phyloP scores from a whole-genome alignment of 2,113 vertebrate species.

The Amphiprion percula region DNA sequence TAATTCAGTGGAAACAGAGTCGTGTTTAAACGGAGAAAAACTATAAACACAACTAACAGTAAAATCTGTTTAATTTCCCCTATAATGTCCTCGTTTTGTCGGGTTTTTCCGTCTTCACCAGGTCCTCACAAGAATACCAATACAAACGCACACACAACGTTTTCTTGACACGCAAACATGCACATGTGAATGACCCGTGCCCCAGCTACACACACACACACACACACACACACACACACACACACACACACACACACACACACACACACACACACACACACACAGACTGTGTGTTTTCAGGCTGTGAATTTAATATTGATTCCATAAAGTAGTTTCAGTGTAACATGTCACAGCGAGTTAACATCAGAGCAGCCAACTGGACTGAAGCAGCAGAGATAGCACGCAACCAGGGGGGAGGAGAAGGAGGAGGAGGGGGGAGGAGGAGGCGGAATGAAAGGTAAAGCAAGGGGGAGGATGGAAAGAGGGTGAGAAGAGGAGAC shows the following conservation, averaged over 20 bases:
- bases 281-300: slow-evolving; percentile 89
- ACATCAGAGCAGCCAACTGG: slow-evolving; percentile 87
- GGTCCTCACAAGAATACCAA: slow-evolving; percentile 12
- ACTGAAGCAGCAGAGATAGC: slow-evolving; percentile 91
- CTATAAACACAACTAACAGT: too few relatives aligned
- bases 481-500: too few relatives aligned
- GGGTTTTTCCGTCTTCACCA: too few relatives aligned
- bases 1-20: too few relatives aligned
- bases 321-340: slow-evolving; percentile 99
- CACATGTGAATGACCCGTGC: slow-evolving; percentile 33
- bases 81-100: not conserved
- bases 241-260: slow-evolving; percentile 54
- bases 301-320: slow-evolving; percentile 99
- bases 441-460: too few relatives aligned
- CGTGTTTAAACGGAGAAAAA: too few relatives aligned
- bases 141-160: not conserved
- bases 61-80: not conserved
- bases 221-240: slow-evolving; percentile 57
- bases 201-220: not conserved
- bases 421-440: too few relatives aligned
- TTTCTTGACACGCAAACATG: slow-evolving; percentile 28
- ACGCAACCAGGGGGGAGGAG: slow-evolving; percentile 88
- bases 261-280: slow-evolving; percentile 33
- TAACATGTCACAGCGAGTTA: slow-evolving; percentile 97
- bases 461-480: too few relatives aligned